Conservation (phyloP, 2,888 invertebrate genomes). For the Mythimna vitellina region DNA sequence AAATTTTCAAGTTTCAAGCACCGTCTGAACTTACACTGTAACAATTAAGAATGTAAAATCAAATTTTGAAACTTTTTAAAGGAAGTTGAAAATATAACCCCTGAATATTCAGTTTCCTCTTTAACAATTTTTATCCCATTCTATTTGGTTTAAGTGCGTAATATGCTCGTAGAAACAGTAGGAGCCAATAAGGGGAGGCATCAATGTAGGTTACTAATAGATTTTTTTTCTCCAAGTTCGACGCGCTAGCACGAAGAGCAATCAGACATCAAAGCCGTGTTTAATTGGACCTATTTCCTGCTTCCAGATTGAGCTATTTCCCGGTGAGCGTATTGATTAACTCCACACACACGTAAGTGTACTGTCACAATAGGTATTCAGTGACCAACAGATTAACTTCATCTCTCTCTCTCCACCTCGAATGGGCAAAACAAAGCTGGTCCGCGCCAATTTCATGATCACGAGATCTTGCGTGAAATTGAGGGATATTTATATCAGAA, state of each 20-base stretch:
- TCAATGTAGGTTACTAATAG: neutral
- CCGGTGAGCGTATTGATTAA: constrained; percentile 71
- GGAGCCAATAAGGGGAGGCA: neutral
- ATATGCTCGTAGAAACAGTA: constrained; percentile 3
- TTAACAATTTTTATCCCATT: constrained; percentile 16
- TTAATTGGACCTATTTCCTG: constrained; percentile 83
- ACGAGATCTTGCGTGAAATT: constrained; percentile 14
- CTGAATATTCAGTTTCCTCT: constrained; percentile 21
- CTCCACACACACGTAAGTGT: constrained; percentile 38
- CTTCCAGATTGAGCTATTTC: constrained; percentile 83
- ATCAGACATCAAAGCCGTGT: constrained; percentile 70
- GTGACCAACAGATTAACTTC: neutral
- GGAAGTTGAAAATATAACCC: constrained; percentile 40
- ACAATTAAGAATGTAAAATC: constrained; percentile 35
- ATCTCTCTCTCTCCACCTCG: neutral
- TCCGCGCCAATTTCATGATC: neutral
- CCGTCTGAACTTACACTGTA: constrained; percentile 47
- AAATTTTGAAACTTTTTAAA: constrained; percentile 50
- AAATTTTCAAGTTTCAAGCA: constrained; percentile 50
- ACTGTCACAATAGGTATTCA: constrained; percentile 17
- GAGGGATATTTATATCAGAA: constrained; percentile 32
- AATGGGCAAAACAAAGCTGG: neutral
- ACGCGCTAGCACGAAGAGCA: constrained; percentile 35
- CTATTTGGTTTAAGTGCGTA: constrained; percentile 21
- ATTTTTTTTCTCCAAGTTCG: neutral